Percentiles rank a stretch among this genome's conserved stretches.
These are phyloP conservation scores for Actenoides lindsayi DNA, from an alignment of 2,113 vertebrate genomes.

Conservation along the genomic window DNA sequence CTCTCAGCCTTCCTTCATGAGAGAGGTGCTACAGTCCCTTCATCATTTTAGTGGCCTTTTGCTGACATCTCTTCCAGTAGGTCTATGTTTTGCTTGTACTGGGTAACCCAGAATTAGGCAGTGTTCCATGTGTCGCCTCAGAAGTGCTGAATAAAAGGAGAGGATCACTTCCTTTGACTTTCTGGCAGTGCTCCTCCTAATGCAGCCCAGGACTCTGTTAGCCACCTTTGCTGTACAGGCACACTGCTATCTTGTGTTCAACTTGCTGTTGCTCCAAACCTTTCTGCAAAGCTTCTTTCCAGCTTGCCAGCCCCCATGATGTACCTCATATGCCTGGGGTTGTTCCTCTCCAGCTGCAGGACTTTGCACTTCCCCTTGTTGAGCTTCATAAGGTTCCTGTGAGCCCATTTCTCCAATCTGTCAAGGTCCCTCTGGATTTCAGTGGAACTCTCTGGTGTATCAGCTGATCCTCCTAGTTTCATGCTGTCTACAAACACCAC, in stretches of 20 bases:
- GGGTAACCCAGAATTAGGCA: background rate
- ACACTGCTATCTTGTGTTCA: background rate
- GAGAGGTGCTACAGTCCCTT: background rate
- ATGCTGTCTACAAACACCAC: background rate
- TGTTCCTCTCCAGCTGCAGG: background rate
- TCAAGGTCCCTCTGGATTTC: background rate
- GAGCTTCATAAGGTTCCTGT: background rate
- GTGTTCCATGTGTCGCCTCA: background rate
- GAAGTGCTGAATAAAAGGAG: background rate
- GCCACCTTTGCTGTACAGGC: background rate
- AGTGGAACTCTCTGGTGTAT: background rate
- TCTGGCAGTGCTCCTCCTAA: background rate
- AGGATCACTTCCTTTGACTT: background rate
- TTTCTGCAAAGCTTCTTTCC: background rate
- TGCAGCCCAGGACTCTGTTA: background rate
- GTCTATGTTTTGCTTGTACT: background rate
- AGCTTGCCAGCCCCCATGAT: background rate
- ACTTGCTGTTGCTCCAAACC: background rate
- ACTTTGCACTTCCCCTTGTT: background rate
- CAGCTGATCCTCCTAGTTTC: background rate
- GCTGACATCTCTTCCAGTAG: background rate
- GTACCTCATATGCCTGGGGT: background rate
- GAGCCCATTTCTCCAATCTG: background rate
- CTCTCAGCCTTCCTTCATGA: background rate
- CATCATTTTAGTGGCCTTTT: background rate